Evolutionary conservation across 2,797 vertebrate species (phyloP).

Genomic region (Percopsis omiscomaycus): DNA sequence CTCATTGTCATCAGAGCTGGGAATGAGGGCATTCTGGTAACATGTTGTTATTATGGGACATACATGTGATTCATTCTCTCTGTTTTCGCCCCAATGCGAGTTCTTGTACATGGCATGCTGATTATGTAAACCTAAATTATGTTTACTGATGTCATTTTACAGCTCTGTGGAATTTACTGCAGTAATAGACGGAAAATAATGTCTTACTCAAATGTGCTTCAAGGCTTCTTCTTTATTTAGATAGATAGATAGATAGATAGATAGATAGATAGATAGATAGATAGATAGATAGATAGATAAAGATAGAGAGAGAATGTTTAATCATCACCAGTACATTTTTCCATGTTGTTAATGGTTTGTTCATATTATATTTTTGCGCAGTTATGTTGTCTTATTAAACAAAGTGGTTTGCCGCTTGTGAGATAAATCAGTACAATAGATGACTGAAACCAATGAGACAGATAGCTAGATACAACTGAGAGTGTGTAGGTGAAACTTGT

Average conservation of each 20-base stretch:
- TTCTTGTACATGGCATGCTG: slow-evolving; percentile 13
- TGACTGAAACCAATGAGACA: not conserved
- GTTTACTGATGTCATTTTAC: not conserved
- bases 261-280: slow-evolving; percentile 9
- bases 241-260: slow-evolving; percentile 8
- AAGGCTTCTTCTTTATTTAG: not conserved
- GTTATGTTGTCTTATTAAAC: too few relatives aligned
- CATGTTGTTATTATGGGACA: not conserved
- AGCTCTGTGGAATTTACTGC: too few relatives aligned
- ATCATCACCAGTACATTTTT: too few relatives aligned
- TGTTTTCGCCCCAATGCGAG: slow-evolving; percentile 22
- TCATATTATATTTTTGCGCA: too few relatives aligned
- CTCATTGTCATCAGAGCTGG: slow-evolving; percentile 9
- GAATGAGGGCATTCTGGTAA: slow-evolving; percentile 16
- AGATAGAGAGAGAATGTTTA: too few relatives aligned
- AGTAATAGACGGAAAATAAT: not conserved
- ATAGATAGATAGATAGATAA: slow-evolving; percentile 6
- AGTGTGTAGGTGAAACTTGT: slow-evolving; percentile 52
- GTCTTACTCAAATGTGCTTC: not conserved
- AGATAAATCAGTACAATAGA: too few relatives aligned
- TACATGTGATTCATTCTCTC: slow-evolving; percentile 55
- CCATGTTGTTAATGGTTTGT: too few relatives aligned
- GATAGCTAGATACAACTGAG: slow-evolving; percentile 21
- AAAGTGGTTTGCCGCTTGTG: too few relatives aligned
- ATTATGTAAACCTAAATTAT: not conserved